Evolutionary conservation across 2,113 vertebrate genomes (phyloP), one percentile per base, ranked within the genome.

Genomic region (Paraplagusia blochii): DNA sequence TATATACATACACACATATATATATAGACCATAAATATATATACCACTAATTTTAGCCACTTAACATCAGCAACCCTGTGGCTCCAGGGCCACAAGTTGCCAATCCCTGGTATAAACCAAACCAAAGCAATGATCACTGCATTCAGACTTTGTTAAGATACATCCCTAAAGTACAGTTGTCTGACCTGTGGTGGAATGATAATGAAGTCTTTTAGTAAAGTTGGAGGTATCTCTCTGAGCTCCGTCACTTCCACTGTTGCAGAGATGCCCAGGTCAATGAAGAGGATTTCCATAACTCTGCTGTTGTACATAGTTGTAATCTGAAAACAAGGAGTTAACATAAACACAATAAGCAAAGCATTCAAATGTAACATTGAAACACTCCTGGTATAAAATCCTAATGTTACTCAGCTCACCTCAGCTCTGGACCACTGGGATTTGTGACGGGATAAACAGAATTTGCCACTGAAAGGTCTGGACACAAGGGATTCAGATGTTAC

Each of bases 361-460:
- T 11, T 2, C 38, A 44, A 1, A 8, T 55, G 11, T 29, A 10
- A 16, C 43, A 4, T 14, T 44, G 44, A 5, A 29, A 44, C 2
- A 7, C 0, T 0, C 19, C 51, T 46, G 33, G 0, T 19, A 15
- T 7, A 6, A 45, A 51, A 59, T 33, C 22, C 15, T 6, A 9
- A 49, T 8, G 4, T 13, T 44, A 47, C 15, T 34, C 18, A 12
- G 49, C 71, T 91, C 89, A 98, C 97, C 93, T 97, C 94, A 9
- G 90, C 94, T 80, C 97, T 92, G 55, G 93, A 87, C 95, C 90
- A 97, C 74, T 92, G 93, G 76, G 90, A 93, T 88, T 94, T 93
- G 80, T 88, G 89, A 50, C 84, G 87, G 53, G 93, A 91, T 53
- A 99, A 84, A 84, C 95, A 99, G 63, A 93, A 83, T 81, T 95